Base-by-base conservation (phyloP, 2,797 vertebrate species). In the Galaxias olidus region DNA sequence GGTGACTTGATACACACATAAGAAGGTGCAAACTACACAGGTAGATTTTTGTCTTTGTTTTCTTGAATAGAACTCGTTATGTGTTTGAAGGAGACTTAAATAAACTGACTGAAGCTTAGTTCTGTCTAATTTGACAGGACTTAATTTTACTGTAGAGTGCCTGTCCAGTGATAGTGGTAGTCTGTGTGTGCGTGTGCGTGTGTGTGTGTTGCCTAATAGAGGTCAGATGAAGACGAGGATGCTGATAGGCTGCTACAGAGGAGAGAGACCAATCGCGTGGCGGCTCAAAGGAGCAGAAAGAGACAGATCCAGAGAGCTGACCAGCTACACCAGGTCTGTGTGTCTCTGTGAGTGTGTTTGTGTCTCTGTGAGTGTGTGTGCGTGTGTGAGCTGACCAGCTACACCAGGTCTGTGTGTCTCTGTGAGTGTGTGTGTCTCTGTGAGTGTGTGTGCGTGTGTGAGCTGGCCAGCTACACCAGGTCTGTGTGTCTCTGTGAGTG, bases 291-390 rank as follows among this genome's bases (percentile, higher is more conserved):
- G 68, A 97, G 95, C 73, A 87, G 96, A 30, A 96, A 94, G 84
- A 95, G 95, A 78, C 96, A 97, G 84, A 97, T 91, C 0, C 93
- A 95, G 85, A 95, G 94, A 87, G 95, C 95, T 1, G 96, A 98
- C 77, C 88, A 92, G 66, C 93, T 97, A 63, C 96, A 98, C 0
- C 84, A 96, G 94, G 95, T 96, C 76, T 83, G 83, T 66, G 45
- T n/a, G 64, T 44, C 8, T 44, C 12, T 40, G 10, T 61, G 20
- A 48, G 54, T 54, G 47, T 13, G 41, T 11, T n/a, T 17, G 46
- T 66, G 4, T 53, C 10, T 10, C 9, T 52, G 9, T 19, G 15
- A 9, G 18, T 17, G 8, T 17, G 50, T 53, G 10, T 20, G 17
- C 10, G 17, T 8, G 9, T 52, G 18, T 8, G 17, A 13, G 19